phyloP scores from a whole-genome alignment of 2,888 invertebrate genomes.

The Griposia aprilina region DNA sequence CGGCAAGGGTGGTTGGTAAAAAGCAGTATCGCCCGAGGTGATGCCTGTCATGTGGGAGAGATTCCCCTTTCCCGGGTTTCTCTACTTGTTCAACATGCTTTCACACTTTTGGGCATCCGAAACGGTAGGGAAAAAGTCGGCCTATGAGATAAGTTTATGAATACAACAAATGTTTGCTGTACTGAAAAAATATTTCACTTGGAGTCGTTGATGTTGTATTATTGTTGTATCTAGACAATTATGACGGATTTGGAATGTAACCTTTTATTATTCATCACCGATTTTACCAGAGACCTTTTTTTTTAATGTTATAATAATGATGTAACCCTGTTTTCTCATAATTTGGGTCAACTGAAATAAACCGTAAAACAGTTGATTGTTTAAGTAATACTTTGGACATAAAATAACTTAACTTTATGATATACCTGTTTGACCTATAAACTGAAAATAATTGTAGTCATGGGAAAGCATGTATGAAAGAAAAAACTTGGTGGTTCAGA shows the following conservation, averaged over 20 bases:
- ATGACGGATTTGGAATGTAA: slow-evolving; percentile 25
- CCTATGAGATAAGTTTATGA: slow-evolving; percentile 76
- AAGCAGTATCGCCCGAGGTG: slow-evolving; percentile 79
- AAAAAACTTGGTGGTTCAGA: background rate
- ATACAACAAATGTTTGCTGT: slow-evolving; percentile 72
- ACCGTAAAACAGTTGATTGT: background rate
- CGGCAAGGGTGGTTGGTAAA: slow-evolving; percentile 75
- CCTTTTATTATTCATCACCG: slow-evolving; percentile 7
- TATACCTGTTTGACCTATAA: background rate
- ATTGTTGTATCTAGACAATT: slow-evolving; percentile 35
- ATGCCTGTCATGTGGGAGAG: slow-evolving; percentile 80
- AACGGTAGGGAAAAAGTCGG: slow-evolving; percentile 71
- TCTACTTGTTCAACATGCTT: slow-evolving; percentile 83
- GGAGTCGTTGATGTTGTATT: slow-evolving; percentile 36
- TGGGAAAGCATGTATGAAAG: background rate
- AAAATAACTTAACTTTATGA: background rate
- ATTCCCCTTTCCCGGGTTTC: slow-evolving; percentile 77
- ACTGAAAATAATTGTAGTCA: background rate
- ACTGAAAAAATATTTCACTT: slow-evolving; percentile 62
- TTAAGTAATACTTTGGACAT: background rate
- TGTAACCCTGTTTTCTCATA: background rate
- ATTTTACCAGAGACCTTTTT: slow-evolving; percentile 4
- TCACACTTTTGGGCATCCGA: slow-evolving; percentile 83
- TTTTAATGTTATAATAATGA: background rate
- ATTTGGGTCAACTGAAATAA: background rate